A percentile compares a stretch with the other conserved stretches of the same genome.
Evolutionary conservation across 2,113 vertebrate genomes (phyloP).

Genomic region (Cinclus cinclus): DNA sequence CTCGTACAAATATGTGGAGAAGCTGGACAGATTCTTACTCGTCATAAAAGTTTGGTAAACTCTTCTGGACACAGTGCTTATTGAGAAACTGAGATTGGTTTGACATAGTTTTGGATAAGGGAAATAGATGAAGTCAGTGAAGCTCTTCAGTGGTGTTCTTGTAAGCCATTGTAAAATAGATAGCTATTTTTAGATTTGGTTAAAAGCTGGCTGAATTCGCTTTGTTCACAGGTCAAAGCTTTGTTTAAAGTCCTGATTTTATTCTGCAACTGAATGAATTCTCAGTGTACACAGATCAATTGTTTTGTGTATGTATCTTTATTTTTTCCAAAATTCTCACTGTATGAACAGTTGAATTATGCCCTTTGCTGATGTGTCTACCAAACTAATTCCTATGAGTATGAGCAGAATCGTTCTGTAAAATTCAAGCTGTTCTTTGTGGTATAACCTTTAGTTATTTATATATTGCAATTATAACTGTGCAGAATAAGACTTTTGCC

Average conservation of each 20-base stretch:
- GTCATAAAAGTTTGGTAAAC: conserved; percentile 55
- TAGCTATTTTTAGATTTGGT: conserved; percentile 76
- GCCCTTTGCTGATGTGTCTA: conserved; percentile 75
- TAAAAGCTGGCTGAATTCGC: conserved; percentile 76
- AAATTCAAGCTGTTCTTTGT: conserved; percentile 76
- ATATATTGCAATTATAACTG: conserved; percentile 75
- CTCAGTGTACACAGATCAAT: conserved; percentile 77
- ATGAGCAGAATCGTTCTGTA: conserved; percentile 76
- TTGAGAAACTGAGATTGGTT: conserved; percentile 72
- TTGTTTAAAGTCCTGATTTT: conserved; percentile 78
- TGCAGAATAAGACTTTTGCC: conserved; percentile 80
- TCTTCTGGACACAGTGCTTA: conserved; percentile 67
- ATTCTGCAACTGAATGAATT: conserved; percentile 80
- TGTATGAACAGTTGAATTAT: conserved; percentile 78
- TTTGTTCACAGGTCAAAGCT: conserved; percentile 81
- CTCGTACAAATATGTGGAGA: conserved; percentile 47
- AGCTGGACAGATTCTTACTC: conserved; percentile 55
- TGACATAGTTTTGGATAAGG: conserved; percentile 66
- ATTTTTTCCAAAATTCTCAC: conserved; percentile 74
- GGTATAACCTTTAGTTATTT: conserved; percentile 76
- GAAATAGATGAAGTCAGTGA: conserved; percentile 68
- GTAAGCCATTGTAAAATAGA: conserved; percentile 77
- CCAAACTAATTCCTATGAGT: conserved; percentile 74
- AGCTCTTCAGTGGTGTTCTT: conserved; percentile 69
- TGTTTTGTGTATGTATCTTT: conserved; percentile 79